A percentile compares a stretch with the other conserved stretches of the same genome.
phyloP scores from a whole-genome alignment of 2,113 vertebrate genomes.

The Geococcyx californianus region DNA sequence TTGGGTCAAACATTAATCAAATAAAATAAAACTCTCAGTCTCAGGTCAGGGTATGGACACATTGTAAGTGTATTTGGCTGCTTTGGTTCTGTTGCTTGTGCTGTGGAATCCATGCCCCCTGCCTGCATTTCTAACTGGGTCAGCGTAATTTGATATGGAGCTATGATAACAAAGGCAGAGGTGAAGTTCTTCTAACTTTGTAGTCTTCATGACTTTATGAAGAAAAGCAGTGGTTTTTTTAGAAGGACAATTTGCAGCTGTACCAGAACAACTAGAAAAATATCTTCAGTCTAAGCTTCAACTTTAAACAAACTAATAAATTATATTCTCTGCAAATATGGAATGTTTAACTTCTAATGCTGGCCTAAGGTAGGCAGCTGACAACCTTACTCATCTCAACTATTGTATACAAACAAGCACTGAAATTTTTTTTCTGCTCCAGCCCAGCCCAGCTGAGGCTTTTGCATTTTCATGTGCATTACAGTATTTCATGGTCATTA shows the following conservation, averaged over 20 bases:
- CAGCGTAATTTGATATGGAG: conserved; percentile 6
- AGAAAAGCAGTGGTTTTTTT: background rate
- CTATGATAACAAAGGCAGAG: background rate
- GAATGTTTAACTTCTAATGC: background rate
- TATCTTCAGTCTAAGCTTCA: background rate
- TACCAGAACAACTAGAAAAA: background rate
- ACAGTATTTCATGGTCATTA: background rate
- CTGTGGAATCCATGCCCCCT: background rate
- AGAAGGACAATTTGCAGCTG: background rate
- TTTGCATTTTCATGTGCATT: background rate
- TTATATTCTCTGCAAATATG: background rate
- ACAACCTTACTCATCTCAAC: background rate
- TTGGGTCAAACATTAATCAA: background rate
- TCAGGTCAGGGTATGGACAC: background rate
- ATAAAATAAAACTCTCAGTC: background rate
- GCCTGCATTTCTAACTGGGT: conserved; percentile 12
- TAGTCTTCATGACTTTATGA: background rate
- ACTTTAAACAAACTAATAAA: background rate
- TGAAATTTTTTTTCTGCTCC: background rate
- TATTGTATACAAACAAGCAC: background rate
- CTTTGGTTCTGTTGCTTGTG: background rate
- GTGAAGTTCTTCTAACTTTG: background rate
- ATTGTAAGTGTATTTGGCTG: background rate
- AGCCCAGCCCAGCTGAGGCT: background rate
- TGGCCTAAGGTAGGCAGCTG: background rate